phyloP scores from a whole-genome alignment of 2,797 vertebrate genomes.

The Poliocrania exsul region DNA sequence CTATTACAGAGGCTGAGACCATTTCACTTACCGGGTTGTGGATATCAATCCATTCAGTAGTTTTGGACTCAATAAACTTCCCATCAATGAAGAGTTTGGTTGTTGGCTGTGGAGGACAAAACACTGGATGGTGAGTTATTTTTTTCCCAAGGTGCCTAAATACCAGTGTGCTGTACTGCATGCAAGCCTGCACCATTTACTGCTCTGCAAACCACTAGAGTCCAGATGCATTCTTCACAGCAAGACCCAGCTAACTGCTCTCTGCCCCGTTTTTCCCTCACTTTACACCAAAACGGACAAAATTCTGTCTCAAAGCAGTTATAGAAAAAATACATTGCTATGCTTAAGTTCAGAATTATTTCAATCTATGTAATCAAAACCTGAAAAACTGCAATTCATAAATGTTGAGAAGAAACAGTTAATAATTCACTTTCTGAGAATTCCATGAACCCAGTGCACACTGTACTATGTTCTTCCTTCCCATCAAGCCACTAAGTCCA shows the following conservation, averaged over 20 bases:
- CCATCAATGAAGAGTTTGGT: slow-evolving; percentile 98
- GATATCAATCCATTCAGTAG: slow-evolving; percentile 93
- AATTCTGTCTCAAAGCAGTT: neutral
- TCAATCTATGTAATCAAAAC: neutral
- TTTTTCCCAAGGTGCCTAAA: neutral
- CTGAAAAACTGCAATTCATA: neutral
- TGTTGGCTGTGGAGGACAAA: slow-evolving; percentile 82
- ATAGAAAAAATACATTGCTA: neutral
- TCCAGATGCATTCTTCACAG: neutral
- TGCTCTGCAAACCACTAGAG: neutral
- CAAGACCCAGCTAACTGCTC: neutral
- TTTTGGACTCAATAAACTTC: slow-evolving; percentile 95
- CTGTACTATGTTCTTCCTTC: neutral
- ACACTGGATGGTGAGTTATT: neutral
- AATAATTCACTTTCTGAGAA: slow-evolving; percentile 7
- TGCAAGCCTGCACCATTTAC: neutral
- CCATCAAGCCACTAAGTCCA: neutral
- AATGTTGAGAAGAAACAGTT: neutral
- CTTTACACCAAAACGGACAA: neutral
- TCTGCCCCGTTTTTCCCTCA: neutral
- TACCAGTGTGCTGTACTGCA: neutral
- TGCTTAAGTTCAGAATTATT: neutral
- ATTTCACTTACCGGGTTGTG: slow-evolving; percentile 92
- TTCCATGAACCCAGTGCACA: neutral
- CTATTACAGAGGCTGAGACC: neutral